Evolutionary conservation across 2,113 vertebrate species (phyloP).

Genomic region (Otus sunia): DNA sequence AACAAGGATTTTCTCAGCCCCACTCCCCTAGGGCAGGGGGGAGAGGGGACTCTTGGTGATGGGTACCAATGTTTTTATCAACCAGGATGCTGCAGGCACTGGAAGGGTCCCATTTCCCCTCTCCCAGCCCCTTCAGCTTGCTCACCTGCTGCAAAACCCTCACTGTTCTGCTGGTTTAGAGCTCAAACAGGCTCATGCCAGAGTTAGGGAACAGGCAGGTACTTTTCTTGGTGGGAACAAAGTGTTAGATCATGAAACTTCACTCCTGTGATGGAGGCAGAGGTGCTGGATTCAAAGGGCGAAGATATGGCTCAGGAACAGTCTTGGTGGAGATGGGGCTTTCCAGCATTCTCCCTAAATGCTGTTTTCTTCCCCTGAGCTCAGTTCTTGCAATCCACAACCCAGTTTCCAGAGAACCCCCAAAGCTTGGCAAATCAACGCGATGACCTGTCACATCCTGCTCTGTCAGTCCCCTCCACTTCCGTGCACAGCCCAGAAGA

Average conservation of each 20-base stretch:
- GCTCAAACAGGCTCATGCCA: accelerated
- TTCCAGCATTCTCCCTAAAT: not conserved
- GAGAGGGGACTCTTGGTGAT: not conserved
- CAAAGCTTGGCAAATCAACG: not conserved
- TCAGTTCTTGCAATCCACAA: not conserved
- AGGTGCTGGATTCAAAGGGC: not conserved
- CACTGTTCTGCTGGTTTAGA: not conserved
- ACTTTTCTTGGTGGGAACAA: not conserved
- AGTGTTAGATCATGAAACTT: too few species aligned
- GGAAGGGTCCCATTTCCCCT: not conserved
- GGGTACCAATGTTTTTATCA: accelerated
- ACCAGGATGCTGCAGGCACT: not conserved
- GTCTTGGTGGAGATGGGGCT: not conserved
- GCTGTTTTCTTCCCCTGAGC: not conserved
- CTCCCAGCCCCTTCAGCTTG: not conserved
- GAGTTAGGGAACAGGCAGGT: not conserved
- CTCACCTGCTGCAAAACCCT: not conserved
- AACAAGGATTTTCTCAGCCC: not conserved
- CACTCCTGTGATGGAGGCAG: accelerated
- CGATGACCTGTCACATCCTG: not conserved
- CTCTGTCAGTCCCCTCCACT: not conserved
- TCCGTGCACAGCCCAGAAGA: accelerated
- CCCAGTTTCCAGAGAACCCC: not conserved
- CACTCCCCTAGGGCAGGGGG: not conserved
- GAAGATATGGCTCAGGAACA: accelerated